These are phyloP conservation scores for Athalia rosae DNA, from an alignment of 2,888 invertebrate species.

Conservation along the genomic window DNA sequence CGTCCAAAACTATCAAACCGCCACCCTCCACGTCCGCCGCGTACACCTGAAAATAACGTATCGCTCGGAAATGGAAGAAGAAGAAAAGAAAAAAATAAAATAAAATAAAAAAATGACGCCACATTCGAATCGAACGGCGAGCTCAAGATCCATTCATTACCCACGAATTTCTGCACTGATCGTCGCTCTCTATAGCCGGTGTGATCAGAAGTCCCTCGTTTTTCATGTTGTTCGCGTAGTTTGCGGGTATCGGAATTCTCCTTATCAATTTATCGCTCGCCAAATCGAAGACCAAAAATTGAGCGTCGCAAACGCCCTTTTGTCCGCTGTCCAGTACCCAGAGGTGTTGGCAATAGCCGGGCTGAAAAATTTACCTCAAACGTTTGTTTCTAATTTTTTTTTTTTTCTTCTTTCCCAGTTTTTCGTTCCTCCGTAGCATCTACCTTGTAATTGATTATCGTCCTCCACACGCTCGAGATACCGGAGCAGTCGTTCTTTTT, in stretches of 20 bases:
- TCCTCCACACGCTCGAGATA: conserved; percentile 84
- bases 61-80: background rate
- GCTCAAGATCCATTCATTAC: conserved; percentile 58
- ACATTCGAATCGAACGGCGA: too few relatives aligned
- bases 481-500: conserved; percentile 78
- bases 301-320: conserved; percentile 81
- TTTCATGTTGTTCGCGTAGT: conserved; percentile 50
- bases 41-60: conserved; percentile 53
- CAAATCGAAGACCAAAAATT: conserved; percentile 84
- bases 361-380: conserved; percentile 73
- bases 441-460: conserved; percentile 77
- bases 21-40: conserved; percentile 57
- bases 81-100: too few relatives aligned
- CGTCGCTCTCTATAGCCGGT: conserved; percentile 56
- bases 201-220: conserved; percentile 58
- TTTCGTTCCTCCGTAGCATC: too few relatives aligned
- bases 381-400: too few relatives aligned
- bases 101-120: too few relatives aligned
- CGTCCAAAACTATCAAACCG: conserved; percentile 54
- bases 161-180: conserved; percentile 49
- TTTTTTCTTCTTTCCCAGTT: background rate
- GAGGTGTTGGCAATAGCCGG: conserved; percentile 81
- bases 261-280: conserved; percentile 70
- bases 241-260: conserved; percentile 53
- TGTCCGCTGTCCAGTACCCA: conserved; percentile 84